Evolutionary conservation across 2,113 vertebrate genomes (phyloP), one percentile per base, ranked within the genome.

Genomic region (Fregetta grallaria): DNA sequence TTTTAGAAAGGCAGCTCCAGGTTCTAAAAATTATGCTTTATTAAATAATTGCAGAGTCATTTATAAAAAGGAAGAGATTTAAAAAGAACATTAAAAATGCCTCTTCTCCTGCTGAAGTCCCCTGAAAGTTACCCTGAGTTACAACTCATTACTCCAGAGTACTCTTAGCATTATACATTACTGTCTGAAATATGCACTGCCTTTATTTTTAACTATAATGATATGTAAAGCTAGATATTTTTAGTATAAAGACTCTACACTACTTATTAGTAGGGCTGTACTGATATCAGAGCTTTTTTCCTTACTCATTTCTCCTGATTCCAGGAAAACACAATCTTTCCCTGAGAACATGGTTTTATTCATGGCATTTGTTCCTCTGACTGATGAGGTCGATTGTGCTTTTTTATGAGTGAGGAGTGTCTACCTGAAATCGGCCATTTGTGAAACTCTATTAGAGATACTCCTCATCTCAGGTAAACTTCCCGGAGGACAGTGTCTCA

Each of bases 141-240:
- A 88, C 83, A 96, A 89, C 15, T 71, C 65, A 30, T 86, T 74
- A 65, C 72, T 61, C 90, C 71, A 66, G 83, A 88, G 86, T 91
- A 96, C 79, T 88, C 79, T 52, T 56, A 96, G 18, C 13, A 61
- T 83, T 55, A 72, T 49, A 53, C 38, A 62, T 89, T 79, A 78
- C 62, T 78, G 23, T 47, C 61, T 90, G 50, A 92, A 97, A 93
- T 83, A 92, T 20, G 49, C 18, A 53, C 85, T 91, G 55, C 36
- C 61, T 94, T 89, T 93, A 94, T 91, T 95, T 96, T 93, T 89
- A 89, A 56, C 80, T 76, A 40, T 53, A 93, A 94, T 89, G 2
- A 75, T 76, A 87, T 34, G 70, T 72, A 89, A 96, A 91, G 16
- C 19, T 61, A 26, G 72, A 19, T 96, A 96, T 79, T 95, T 95